phyloP scores from a whole-genome alignment of 2,797 vertebrate genomes.

The Scleropages formosus region DNA sequence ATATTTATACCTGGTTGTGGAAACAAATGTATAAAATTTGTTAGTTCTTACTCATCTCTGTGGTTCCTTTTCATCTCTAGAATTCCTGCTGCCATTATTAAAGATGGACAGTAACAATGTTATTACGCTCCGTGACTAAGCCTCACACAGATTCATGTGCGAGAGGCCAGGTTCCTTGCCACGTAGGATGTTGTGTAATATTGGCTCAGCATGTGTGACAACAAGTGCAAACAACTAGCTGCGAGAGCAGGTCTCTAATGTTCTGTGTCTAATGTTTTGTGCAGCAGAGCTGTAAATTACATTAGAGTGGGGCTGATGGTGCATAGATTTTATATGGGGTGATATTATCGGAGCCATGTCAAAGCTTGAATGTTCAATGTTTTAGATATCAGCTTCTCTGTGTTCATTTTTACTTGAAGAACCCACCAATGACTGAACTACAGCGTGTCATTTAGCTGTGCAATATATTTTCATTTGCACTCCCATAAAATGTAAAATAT shows the following conservation, averaged over 20 bases:
- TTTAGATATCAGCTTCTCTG: constrained; percentile 29
- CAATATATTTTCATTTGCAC: no score
- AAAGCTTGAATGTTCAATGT: background rate
- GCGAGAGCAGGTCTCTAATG: constrained; percentile 24
- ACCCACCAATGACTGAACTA: no score
- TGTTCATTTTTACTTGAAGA: background rate
- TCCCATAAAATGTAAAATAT: no score
- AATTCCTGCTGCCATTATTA: background rate
- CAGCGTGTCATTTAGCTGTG: no score
- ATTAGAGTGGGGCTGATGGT: background rate
- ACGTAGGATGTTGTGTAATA: constrained; percentile 47
- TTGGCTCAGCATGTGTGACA: constrained; percentile 57
- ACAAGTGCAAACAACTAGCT: constrained; percentile 45
- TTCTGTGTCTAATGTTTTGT: background rate
- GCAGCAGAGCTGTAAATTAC: background rate
- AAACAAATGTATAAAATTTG: background rate
- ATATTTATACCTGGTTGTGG: no score
- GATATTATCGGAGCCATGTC: background rate
- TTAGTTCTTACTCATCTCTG: background rate
- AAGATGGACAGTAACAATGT: constrained; percentile 31
- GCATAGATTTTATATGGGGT: background rate
- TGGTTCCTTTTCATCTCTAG: background rate
- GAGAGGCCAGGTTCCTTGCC: constrained; percentile 47
- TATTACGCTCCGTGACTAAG: constrained; percentile 14
- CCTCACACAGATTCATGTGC: constrained; percentile 18